Conservation (phyloP, 2,113 vertebrate genomes). For the Eira barbara region DNA sequence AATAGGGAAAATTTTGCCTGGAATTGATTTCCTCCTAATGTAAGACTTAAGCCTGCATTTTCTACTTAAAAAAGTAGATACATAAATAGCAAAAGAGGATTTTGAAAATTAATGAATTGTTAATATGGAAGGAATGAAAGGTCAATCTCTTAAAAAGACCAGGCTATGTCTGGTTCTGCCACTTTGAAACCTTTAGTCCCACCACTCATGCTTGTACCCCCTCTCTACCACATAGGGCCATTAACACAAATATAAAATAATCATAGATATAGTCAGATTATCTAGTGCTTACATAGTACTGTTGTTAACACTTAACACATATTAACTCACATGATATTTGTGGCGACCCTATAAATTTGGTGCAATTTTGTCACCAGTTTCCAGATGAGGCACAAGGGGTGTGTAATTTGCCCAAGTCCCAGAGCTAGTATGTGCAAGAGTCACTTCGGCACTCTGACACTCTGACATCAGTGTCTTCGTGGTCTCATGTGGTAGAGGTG, state of each 20-base stretch:
- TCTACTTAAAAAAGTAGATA: not conserved
- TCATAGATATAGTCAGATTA: not conserved
- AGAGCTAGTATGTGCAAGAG: not conserved
- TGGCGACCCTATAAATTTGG: not conserved
- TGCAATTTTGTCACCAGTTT: not conserved
- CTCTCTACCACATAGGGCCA: accelerated
- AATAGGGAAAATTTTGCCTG: not conserved
- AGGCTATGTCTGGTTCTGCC: not conserved
- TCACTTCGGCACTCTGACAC: too few species aligned
- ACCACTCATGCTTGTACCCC: not conserved
- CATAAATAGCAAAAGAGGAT: not conserved
- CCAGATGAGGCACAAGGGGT: not conserved
- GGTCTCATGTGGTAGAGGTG: not conserved
- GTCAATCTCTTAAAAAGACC: not conserved
- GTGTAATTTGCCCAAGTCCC: not conserved
- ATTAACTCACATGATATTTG: not conserved
- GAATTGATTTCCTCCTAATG: not conserved
- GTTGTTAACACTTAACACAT: not conserved
- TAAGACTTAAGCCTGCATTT: not conserved
- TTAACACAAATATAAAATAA: not conserved
- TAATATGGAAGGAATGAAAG: not conserved
- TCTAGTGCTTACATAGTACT: not conserved
- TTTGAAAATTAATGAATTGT: not conserved
- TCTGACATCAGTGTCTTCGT: not conserved
- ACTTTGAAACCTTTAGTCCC: not conserved